Percentiles rank a stretch among this genome's conserved stretches.
Conservation (phyloP, 2,113 vertebrate genomes). For the Xiphias gladius region DNA sequence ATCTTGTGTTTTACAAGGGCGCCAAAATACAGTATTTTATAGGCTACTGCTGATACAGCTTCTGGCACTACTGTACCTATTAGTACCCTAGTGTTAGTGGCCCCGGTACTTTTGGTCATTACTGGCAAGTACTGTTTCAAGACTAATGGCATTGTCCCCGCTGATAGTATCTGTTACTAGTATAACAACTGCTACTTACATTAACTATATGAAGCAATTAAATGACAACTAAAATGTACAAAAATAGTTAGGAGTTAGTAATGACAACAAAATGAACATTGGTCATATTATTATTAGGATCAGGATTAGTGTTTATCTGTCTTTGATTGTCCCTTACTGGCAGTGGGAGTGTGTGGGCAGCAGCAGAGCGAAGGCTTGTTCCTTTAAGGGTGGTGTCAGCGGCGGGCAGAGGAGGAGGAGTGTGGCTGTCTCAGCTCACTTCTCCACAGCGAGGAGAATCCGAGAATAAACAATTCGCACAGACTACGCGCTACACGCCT, state of each 20-base stretch:
- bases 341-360: constrained; percentile 42
- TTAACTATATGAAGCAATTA: neutral
- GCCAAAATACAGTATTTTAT: neutral
- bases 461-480: constrained; percentile 84
- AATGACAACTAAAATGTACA: neutral
- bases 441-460: constrained; percentile 81
- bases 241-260: too few species aligned
- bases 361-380: constrained; percentile 67
- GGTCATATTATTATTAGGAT: too few species aligned
- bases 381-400: constrained; percentile 85
- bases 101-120: neutral
- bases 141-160: too few species aligned
- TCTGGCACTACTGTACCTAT: neutral
- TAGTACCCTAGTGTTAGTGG: too few species aligned
- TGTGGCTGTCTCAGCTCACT: constrained; percentile 78
- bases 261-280: too few species aligned
- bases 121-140: neutral
- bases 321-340: too few species aligned
- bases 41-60: neutral
- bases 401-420: constrained; percentile 76
- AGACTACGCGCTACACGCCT: constrained; percentile 66
- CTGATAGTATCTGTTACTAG: too few species aligned
- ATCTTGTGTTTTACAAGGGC: neutral
- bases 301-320: neutral
- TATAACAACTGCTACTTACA: too few species aligned